Conservation (phyloP, 2,113 vertebrate genomes). For the Nycticryphes semicollaris region DNA sequence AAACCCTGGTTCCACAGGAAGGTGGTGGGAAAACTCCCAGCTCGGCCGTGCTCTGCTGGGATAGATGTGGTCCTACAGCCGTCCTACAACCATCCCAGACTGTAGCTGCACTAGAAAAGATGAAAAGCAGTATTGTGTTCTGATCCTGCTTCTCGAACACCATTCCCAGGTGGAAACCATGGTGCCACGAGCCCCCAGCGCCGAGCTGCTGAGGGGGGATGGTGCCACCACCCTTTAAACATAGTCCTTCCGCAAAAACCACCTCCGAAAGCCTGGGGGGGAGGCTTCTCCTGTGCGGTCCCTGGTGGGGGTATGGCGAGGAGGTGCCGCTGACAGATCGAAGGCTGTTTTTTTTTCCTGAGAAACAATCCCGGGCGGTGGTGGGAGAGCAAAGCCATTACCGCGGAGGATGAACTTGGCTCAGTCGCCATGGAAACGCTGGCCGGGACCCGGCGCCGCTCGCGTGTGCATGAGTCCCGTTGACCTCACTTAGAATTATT, state of each 20-base stretch:
- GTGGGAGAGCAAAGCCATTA: conserved; percentile 31
- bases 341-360: neutral
- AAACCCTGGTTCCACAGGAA: neutral
- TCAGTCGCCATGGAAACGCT: conserved; percentile 74
- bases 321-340: neutral
- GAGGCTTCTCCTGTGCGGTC: rapidly evolving
- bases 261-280: rapidly evolving
- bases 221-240: rapidly evolving
- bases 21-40: rapidly evolving
- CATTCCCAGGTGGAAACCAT: rapidly evolving
- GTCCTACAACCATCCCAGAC: rapidly evolving
- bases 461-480: conserved; percentile 20
- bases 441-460: conserved; percentile 50
- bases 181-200: rapidly evolving
- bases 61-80: neutral
- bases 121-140: rapidly evolving
- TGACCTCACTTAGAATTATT: conserved; percentile 83
- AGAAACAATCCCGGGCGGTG: conserved; percentile 8
- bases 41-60: rapidly evolving
- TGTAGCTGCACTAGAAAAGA: rapidly evolving
- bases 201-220: neutral
- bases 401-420: conserved; percentile 38
- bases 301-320: rapidly evolving
- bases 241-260: rapidly evolving
- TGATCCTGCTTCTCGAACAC: rapidly evolving